Evolutionary conservation across 2,797 vertebrate genomes (phyloP).

Genomic region (Hippoglossus hippoglossus): DNA sequence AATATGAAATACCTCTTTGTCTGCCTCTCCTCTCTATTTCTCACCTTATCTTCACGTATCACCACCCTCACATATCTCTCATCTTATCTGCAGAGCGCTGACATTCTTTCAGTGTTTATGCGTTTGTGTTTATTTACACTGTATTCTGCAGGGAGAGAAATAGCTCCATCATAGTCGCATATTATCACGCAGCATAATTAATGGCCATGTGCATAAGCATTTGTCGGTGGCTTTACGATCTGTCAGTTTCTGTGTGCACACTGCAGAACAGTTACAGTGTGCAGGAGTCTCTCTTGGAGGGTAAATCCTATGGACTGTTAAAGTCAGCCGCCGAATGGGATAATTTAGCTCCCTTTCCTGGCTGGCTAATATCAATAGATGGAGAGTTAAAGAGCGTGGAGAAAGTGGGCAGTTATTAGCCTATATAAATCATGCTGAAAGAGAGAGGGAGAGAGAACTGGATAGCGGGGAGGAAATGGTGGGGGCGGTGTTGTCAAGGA

Average conservation of each 20-base stretch:
- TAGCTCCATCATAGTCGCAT: background rate
- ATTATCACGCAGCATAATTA: background rate
- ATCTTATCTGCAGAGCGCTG: slow-evolving; percentile 18
- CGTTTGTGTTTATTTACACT: slow-evolving; percentile 15
- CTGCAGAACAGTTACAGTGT: slow-evolving; percentile 20
- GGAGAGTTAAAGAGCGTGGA: slow-evolving; percentile 71
- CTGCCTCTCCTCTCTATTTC: slow-evolving; percentile 16
- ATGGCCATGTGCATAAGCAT: background rate
- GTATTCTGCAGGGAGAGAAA: background rate
- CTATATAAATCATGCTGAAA: slow-evolving; percentile 64
- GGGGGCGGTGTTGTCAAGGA: slow-evolving; percentile 46
- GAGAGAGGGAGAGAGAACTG: too few species aligned
- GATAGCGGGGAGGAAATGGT: too few species aligned
- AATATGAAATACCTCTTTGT: slow-evolving; percentile 45
- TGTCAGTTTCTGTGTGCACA: slow-evolving; percentile 7
- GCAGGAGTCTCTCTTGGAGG: slow-evolving; percentile 34
- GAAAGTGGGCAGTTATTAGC: slow-evolving; percentile 60
- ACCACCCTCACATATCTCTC: background rate
- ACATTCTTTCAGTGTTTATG: slow-evolving; percentile 26
- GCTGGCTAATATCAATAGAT: slow-evolving; percentile 71
- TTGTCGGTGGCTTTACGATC: slow-evolving; percentile 16
- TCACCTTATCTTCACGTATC: background rate
- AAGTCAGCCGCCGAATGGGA: slow-evolving; percentile 65
- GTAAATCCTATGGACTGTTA: slow-evolving; percentile 69
- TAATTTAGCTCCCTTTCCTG: slow-evolving; percentile 75